Evolutionary conservation across 2,797 vertebrate species (phyloP).

Genomic region (Mionectes olivaceus): DNA sequence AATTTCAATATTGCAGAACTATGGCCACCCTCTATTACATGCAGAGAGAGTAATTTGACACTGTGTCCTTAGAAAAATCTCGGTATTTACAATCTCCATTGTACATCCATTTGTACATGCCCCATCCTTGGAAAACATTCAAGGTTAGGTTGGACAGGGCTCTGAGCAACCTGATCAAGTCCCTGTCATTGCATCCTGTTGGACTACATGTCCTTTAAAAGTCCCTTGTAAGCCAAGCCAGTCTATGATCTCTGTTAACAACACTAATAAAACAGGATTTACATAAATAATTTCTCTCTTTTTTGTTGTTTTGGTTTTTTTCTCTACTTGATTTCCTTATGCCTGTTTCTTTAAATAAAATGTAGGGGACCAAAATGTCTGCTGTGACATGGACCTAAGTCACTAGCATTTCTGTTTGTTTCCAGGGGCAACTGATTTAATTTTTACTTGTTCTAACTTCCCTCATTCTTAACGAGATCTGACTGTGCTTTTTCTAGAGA

Average conservation of each 20-base stretch:
- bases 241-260: neutral
- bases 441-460: conserved; percentile 4
- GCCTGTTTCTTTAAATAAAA: neutral
- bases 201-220: neutral
- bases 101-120: neutral
- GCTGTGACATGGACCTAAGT: neutral
- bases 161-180: neutral
- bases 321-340: neutral
- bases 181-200: fast-evolving
- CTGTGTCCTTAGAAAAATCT: neutral
- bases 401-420: neutral
- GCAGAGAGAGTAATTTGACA: neutral
- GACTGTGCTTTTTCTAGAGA: neutral
- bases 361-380: neutral
- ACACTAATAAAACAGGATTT: neutral
- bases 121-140: neutral
- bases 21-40: neutral
- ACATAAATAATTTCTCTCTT: neutral
- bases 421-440: conserved; percentile 23
- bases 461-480: conserved; percentile 4
- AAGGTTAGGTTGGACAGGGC: no score
- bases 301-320: neutral
- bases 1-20: neutral
- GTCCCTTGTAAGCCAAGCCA: neutral
- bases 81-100: neutral